A percentile compares a stretch with the other conserved stretches of the same genome.
Conservation (phyloP, 2,113 vertebrate species). For the Petroica traversi region DNA sequence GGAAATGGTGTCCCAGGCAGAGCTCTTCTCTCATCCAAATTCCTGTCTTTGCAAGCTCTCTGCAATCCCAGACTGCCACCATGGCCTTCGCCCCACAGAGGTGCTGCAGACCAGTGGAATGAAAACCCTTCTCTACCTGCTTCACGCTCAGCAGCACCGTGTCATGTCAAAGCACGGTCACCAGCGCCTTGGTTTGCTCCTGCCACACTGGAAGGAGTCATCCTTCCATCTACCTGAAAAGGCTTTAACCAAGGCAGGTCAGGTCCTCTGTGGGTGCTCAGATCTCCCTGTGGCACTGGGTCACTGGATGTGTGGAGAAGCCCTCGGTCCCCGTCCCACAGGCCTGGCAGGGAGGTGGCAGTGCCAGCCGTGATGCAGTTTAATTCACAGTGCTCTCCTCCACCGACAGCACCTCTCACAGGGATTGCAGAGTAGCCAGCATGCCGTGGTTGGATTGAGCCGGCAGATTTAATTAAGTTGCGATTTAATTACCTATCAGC, state of each 20-base stretch:
- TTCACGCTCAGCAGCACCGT: neutral
- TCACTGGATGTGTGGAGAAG: neutral
- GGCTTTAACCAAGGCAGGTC: neutral
- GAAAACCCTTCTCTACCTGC: neutral
- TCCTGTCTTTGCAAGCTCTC: neutral
- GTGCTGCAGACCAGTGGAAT: neutral
- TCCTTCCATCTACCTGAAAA: neutral
- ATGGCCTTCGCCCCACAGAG: neutral
- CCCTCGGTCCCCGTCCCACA: fast-evolving
- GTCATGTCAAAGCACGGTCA: neutral
- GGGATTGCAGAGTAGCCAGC: slow-evolving; percentile 47
- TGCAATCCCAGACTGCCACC: neutral
- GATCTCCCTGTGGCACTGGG: neutral
- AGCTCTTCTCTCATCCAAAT: neutral
- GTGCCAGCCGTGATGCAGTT: neutral
- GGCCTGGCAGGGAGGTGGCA: neutral
- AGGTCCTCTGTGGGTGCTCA: neutral
- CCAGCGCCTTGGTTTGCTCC: neutral
- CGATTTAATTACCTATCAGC: slow-evolving; percentile 75
- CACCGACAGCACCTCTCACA: neutral
- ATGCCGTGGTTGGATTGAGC: slow-evolving; percentile 31
- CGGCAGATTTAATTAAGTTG: slow-evolving; percentile 73
- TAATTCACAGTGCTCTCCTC: neutral
- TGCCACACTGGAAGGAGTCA: neutral
- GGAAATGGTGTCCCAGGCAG: fast-evolving